These are phyloP conservation scores for Tiaroga cobitis DNA, from an alignment of 2,797 vertebrate species.

Conservation along the genomic window DNA sequence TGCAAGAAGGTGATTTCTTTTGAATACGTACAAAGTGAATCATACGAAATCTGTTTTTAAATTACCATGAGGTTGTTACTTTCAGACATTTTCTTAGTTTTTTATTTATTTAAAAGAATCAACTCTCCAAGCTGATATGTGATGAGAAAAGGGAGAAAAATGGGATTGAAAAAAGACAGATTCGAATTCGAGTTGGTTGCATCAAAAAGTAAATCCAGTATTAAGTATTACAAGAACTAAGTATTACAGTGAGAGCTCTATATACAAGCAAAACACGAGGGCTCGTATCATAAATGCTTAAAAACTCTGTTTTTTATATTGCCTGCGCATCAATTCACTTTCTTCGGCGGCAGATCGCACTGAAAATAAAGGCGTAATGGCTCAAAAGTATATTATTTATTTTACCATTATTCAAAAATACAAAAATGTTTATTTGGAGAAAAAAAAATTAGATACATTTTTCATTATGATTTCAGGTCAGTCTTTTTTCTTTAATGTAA, in stretches of 20 bases:
- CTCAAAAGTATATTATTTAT: background rate
- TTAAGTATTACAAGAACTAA: too few species aligned
- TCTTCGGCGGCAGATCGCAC: too few species aligned
- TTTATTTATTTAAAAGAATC: background rate
- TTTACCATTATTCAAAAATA: too few species aligned
- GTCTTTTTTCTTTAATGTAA: background rate
- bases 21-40: too few species aligned
- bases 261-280: too few species aligned
- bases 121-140: background rate
- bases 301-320: too few species aligned
- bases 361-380: background rate
- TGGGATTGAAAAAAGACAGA: background rate
- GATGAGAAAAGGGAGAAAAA: background rate
- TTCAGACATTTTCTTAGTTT: background rate
- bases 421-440: background rate
- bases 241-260: too few species aligned
- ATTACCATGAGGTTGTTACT: background rate
- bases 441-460: background rate
- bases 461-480: background rate
- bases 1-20: background rate
- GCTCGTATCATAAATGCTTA: too few species aligned
- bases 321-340: too few species aligned
- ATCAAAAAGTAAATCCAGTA: background rate
- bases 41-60: too few species aligned
- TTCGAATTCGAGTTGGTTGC: background rate